Base-by-base conservation (phyloP, 1,140 invertebrate genomes). In the Anadara kagoshimensis region DNA sequence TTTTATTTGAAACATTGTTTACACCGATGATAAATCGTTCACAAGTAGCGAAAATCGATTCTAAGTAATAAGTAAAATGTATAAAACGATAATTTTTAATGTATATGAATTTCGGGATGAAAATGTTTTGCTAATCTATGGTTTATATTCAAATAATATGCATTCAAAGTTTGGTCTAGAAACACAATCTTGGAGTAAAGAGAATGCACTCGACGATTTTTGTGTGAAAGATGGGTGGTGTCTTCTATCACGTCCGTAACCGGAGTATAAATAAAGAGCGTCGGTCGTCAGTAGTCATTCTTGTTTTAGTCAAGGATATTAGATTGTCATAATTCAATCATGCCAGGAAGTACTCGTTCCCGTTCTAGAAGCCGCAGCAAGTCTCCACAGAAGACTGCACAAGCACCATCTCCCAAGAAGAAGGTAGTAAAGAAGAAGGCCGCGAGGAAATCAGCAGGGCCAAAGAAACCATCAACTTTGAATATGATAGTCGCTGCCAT, bases 401-500 rank as follows among this genome's bases (percentile, higher is more conserved):
- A 8, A 24, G 66, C 66, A 29, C 5, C 47, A 24, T 49, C 51
- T 44, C 61, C 61, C 41, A 63, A 54, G 41, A n/a, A n/a, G n/a
- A 54, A 24, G 54, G 44, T 47, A 10, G 22, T 58, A 20, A 62
- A 45, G 24, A 59, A 53, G 49, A 74, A 61, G 26, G 47, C 16
- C 36, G 29, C 18, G 44, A 29, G 5, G n/a, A n/a, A 43, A 41
- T 64, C 57, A 49, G 51, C 51, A 44, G 61, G 61, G 45, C 59
- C 66, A 0, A 51, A 45, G 8, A 51, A 74, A 22, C 70, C 75
- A 24, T 71, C 66, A 41, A 71, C 67, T 47, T 36, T 73, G 7
- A 41, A 22, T 10, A 74, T 77, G 78, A 71, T 77, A 7, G 67
- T 69, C 22, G 71, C 71, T 14, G 75, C 78, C 57, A 67, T 79